A percentile compares a stretch with the other conserved stretches of the same genome.
phyloP scores from a whole-genome alignment of 35 echinoderm and acorn worm species.

The Lytechinus pictus region DNA sequence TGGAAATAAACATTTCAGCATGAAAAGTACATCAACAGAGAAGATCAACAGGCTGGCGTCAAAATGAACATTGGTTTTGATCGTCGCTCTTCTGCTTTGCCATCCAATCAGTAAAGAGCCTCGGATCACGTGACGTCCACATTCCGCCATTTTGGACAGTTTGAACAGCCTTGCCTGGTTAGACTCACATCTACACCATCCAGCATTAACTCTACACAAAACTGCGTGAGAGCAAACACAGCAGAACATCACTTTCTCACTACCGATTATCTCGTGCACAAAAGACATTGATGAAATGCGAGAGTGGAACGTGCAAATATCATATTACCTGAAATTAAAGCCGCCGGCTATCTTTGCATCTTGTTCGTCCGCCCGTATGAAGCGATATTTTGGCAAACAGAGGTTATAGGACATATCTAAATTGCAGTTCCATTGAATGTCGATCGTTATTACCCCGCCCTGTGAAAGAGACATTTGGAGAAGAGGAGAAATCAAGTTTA shows the following conservation, averaged over 20 bases:
- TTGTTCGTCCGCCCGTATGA: conserved; percentile 70
- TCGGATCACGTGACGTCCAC: not conserved
- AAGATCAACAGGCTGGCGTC: not conserved
- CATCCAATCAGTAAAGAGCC: not conserved
- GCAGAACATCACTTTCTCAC: conserved; percentile 30
- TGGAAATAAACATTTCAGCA: not conserved
- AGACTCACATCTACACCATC: not conserved
- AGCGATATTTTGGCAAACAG: conserved; percentile 89
- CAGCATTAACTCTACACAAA: not conserved
- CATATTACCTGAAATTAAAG: conserved; percentile 95
- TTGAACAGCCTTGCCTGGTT: not conserved
- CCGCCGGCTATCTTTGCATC: conserved; percentile 70
- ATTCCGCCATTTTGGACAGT: not conserved
- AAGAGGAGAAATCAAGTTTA: not conserved
- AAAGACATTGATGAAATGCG: not conserved
- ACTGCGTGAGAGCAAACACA: conserved; percentile 9
- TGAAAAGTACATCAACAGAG: not conserved
- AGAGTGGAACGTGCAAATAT: conserved; percentile 29
- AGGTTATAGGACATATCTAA: conserved; percentile 62
- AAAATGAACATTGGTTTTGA: not conserved
- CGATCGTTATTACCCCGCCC: conserved; percentile 90
- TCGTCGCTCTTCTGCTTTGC: not conserved
- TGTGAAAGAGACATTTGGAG: conserved; percentile 51
- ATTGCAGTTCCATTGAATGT: conserved; percentile 97
- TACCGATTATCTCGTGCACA: conserved; percentile 18